phyloP scores from a whole-genome alignment of 2,113 vertebrate species.

The Beaufortia kweichowensis region DNA sequence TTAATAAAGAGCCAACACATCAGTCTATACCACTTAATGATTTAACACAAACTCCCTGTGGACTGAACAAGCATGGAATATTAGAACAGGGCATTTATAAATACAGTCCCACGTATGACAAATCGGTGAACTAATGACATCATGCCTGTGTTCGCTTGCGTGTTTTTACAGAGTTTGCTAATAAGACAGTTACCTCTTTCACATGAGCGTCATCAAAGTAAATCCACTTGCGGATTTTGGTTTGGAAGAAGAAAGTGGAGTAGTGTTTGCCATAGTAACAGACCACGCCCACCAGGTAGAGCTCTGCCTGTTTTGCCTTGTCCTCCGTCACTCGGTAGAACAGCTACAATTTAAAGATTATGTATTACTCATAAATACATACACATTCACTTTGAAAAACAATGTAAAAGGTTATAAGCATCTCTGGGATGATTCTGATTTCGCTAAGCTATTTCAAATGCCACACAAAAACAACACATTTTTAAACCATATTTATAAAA shows the following conservation, averaged over 20 bases:
- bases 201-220: slow-evolving; percentile 98
- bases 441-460: background rate
- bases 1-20: slow-evolving; percentile 21
- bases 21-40: slow-evolving; percentile 25
- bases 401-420: background rate
- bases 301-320: slow-evolving; percentile 88
- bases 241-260: slow-evolving; percentile 98
- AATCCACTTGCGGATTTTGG: slow-evolving; percentile 95
- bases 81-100: slow-evolving; percentile 7
- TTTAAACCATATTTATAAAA: background rate
- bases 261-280: slow-evolving; percentile 98
- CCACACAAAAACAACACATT: background rate
- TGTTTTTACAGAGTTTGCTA: background rate
- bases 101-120: background rate
- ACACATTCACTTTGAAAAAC: background rate
- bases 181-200: slow-evolving; percentile 84
- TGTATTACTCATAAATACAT: background rate
- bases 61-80: slow-evolving; percentile 29
- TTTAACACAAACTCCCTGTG: slow-evolving; percentile 15
- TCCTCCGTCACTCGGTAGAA: slow-evolving; percentile 96
- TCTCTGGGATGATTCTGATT: background rate
- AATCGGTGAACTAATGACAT: background rate
- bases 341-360: slow-evolving; percentile 66
- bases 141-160: no score
- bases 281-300: slow-evolving; percentile 97